These are phyloP conservation scores for Drosophila antonietae DNA, from an alignment of 2,888 invertebrate species.

Conservation along the genomic window DNA sequence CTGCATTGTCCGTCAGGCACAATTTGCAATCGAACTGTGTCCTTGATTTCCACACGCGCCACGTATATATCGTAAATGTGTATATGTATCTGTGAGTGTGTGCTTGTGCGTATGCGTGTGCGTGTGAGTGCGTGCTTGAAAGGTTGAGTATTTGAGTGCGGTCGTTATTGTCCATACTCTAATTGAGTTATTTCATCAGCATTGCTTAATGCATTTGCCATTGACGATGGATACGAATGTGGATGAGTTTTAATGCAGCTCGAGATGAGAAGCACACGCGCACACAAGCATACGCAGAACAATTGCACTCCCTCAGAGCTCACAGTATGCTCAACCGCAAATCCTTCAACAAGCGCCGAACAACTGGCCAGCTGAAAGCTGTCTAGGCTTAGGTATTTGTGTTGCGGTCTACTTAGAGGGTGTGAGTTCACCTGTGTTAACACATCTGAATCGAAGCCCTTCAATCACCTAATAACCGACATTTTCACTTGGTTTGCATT, in stretches of 20 bases:
- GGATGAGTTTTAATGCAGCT: conserved; percentile 23
- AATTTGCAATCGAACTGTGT: conserved; percentile 58
- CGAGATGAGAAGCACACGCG: conserved; percentile 31
- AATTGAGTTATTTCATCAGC: conserved; percentile 73
- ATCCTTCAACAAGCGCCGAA: conserved; percentile 66
- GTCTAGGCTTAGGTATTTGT: conserved; percentile 5
- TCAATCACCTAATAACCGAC: background rate
- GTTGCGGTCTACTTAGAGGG: background rate
- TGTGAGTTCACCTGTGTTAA: conserved; percentile 25
- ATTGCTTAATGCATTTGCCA: conserved; percentile 45
- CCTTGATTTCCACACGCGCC: conserved; percentile 60
- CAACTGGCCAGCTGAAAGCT: conserved; percentile 13
- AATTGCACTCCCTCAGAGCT: conserved; percentile 4
- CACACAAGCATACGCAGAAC: background rate
- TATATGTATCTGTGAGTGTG: background rate
- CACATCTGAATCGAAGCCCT: background rate
- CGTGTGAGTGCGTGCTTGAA: background rate
- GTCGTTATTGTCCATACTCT: conserved; percentile 34
- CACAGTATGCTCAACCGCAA: conserved; percentile 54
- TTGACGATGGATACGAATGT: conserved; percentile 18
- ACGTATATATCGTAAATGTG: conserved; percentile 23
- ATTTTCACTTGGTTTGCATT: conserved; percentile 13
- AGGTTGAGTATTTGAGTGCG: conserved; percentile 25
- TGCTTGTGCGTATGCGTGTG: background rate
- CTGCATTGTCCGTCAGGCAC: conserved; percentile 30